Evolutionary conservation across 2,888 invertebrate genomes (phyloP), one percentile per base, ranked within the genome.

Genomic region (Melieria omissa): DNA sequence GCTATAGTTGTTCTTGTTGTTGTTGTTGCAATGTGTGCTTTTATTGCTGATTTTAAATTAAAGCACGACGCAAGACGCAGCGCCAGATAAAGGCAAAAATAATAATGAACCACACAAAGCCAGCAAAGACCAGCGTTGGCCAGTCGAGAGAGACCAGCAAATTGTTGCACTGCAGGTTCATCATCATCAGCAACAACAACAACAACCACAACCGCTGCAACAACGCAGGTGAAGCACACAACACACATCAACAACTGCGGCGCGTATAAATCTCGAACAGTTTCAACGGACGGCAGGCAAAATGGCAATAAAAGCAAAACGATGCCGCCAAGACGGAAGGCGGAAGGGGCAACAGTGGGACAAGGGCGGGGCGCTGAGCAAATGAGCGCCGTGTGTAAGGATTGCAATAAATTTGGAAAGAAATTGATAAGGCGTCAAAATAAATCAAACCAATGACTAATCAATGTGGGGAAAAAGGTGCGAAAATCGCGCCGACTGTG

Each of bases 391-490:
- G 57, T 79, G 82, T 82, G 81, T 82, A 81, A 82, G 80, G 81
- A 82, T 83, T 83, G 85, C 84, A 84, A 86, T 86, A 86, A 86
- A 86, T 86, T 85, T 85, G 83, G 81, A 80, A 79, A 76, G 80
- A 80, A 85, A 80, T 85, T 86, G 86, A 86, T 86, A 86, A 86
- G 85, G 84, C 84, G 86, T 86, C 86, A 85, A 84, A 85, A 86
- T 86, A 86, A 86, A 86, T 86, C 86, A 86, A 85, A 77, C 75
- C 76, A 77, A 65, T 76, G 77, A 79, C 78, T 79, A 77, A 79
- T 78, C 79, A 79, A 78, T 76, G 29, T 29, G 29, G 29, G 76
- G 73, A 74, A 75, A 74, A 77, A 78, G 75, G 77, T 78, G 78
- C 76, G 76, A 78, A 77, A 75, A 44, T 12, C 60, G 41, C 42